Percentiles rank a stretch among this genome's conserved stretches.
phyloP scores from a whole-genome alignment of 2,888 invertebrate genomes.

The Cheilosia impressa region DNA sequence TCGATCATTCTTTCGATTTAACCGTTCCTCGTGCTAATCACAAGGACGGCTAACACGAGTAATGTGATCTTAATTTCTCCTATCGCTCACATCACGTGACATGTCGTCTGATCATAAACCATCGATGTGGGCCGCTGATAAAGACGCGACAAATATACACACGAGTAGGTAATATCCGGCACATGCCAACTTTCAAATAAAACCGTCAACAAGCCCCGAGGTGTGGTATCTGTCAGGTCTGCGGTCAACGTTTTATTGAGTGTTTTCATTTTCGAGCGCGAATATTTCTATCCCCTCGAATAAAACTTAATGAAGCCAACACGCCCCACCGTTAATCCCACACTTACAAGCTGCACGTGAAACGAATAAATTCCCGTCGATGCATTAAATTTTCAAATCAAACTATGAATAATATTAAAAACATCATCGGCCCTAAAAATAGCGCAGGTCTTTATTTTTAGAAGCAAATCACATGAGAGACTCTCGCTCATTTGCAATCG shows the following conservation, averaged over 20 bases:
- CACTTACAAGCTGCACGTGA: conserved; percentile 44
- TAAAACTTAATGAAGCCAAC: conserved; percentile 50
- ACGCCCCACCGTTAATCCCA: conserved; percentile 52
- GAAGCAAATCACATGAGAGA: conserved; percentile 19
- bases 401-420: conserved; percentile 33
- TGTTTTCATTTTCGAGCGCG: neutral
- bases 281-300: neutral
- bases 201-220: neutral
- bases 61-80: conserved; percentile 60
- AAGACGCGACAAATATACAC: conserved; percentile 10
- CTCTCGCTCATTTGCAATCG: conserved; percentile 45
- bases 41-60: conserved; percentile 59
- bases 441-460: conserved; percentile 26
- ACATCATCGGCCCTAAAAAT: conserved; percentile 41
- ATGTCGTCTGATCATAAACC: conserved; percentile 48
- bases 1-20: conserved; percentile 17
- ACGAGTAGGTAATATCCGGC: neutral
- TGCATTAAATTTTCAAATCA: conserved; percentile 14
- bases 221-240: neutral
- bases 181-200: neutral
- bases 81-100: conserved; percentile 54
- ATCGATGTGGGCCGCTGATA: conserved; percentile 38
- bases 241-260: neutral
- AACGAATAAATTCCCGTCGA: conserved; percentile 44
- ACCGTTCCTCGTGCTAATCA: conserved; percentile 38